phyloP scores from a whole-genome alignment of 2,797 vertebrate species.

The Rhadinocentrus ornatus region DNA sequence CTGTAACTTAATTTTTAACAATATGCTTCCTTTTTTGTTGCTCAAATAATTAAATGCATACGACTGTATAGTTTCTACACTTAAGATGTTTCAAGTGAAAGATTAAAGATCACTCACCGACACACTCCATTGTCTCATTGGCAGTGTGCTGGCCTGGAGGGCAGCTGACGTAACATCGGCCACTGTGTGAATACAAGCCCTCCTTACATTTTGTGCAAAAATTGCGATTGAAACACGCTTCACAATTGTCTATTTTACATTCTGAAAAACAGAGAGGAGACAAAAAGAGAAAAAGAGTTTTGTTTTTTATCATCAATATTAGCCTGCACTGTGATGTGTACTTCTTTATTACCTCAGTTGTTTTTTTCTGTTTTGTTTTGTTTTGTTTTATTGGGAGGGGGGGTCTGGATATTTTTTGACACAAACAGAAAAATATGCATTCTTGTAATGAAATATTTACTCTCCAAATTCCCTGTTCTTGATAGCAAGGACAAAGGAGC shows the following conservation, averaged over 20 bases:
- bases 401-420: not conserved
- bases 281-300: constrained; percentile 50
- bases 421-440: not conserved
- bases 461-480: constrained; percentile 18
- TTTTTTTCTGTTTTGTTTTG: not conserved
- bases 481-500: constrained; percentile 33
- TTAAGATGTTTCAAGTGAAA: constrained; percentile 2
- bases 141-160: constrained; percentile 87
- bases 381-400: too few relatives aligned
- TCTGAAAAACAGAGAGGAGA: constrained; percentile 84
- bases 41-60: not conserved
- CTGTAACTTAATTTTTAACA: constrained; percentile 11
- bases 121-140: constrained; percentile 95
- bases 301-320: constrained; percentile 22
- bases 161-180: constrained; percentile 91
- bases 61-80: too few relatives aligned
- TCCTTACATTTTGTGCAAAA: constrained; percentile 99
- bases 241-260: constrained; percentile 99
- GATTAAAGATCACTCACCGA: constrained; percentile 84
- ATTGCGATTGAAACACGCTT: constrained; percentile 97
- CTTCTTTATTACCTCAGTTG: not conserved
- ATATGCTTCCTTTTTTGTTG: constrained; percentile 2
- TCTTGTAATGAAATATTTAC: constrained; percentile 22
- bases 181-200: constrained; percentile 95
- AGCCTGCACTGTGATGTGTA: constrained; percentile 6